Base-by-base conservation (phyloP, 2,797 vertebrate genomes). In the Peromyscus aztecus region DNA sequence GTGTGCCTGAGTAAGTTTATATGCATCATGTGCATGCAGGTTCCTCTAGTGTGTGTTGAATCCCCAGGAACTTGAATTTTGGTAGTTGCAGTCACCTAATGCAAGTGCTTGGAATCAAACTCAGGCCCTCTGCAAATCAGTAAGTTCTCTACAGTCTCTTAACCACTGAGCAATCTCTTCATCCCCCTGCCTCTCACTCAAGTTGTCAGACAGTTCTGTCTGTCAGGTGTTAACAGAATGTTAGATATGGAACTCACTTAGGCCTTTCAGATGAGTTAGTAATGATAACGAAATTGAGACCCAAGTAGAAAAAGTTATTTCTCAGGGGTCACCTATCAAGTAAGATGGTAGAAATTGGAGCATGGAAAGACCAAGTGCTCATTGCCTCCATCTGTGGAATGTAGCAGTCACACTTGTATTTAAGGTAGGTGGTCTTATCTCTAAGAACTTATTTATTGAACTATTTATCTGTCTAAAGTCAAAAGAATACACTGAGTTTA, bases 171-270 rank as follows among this genome's bases (percentile, higher is more conserved):
- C 27, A 84, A 10, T 46, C 59, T 65, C 82, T 34, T 65, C 40
- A 31, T 57, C 59, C 17, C 17, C 31, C 2, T 6, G 65, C 40
- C 27, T 65, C 40, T 69, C 65, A 40, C 49, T 90, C 37, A 17
- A 82, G 29, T 75, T 55, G 17, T 61, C 85, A 81, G n/a, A 73
- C 40, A 29, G 40, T 95, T 96, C 40, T 34, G 40, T 76, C 24
- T 97, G 80, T 55, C 77, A 83, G 69, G 43, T 11, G 73, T 24
- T 91, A 81, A 94, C 24, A 91, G 19, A 91, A 52, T 77, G 5
- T 49, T 76, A 67, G 71, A 81, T 55, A 63, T 34, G 34, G 49
- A 63, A 89, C 71, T 75, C 81, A 85, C 34, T 83, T 92, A 75
- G 21, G 29, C 2, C 12, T 92, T 40, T 89, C 37, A 71, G 46